Evolutionary conservation across 2,113 vertebrate species (phyloP), one percentile per base, ranked within the genome.

Genomic region (Lonchura striata): DNA sequence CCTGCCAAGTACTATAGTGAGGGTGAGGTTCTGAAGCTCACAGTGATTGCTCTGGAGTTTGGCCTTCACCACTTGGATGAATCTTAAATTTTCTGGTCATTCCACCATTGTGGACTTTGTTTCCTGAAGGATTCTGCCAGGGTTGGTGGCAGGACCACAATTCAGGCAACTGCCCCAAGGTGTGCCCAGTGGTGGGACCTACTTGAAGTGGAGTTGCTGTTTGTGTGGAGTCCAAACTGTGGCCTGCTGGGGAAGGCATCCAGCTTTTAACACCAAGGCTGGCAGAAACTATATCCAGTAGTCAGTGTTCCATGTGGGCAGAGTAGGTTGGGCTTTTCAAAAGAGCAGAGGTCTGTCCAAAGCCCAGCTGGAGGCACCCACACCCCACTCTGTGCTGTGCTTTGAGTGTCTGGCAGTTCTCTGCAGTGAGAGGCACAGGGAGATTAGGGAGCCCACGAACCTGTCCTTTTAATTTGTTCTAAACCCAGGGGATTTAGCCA

Each of bases 131-230:
- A 19, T 59, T 84, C 39, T 79, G 19, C 15, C 31, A 28, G 44
- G 15, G 13, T 1, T 59, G 53, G 66, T 74, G 66, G 78, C 17
- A 70, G 33, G 42, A 39, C 23, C 56, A 19, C 3, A 1, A 8
- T 70, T 70, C n/a, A 61, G 39, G 12, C 1, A 8, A 5, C 60
- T 44, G 57, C 65, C 41, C 37, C 14, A 42, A 0, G 1, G 4
- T n/a, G 60, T 74, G 24, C 64, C 37, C 56, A 31, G 14, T 5
- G 42, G 24, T 35, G 63, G 17, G 49, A 46, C 15, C 27, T 37
- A 11, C 56, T 61, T 53, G 27, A 57, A 79, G 15, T 56, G 54
- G 50, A 87, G 37, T 2, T 86, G 61, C 10, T 63, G 2, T 41
- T 66, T 76, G 42, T 21, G n/a, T 56, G 16, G 37, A 9, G 20